Evolutionary conservation across 2,113 vertebrate species (phyloP).

Genomic region (Lamprologus lemairii): DNA sequence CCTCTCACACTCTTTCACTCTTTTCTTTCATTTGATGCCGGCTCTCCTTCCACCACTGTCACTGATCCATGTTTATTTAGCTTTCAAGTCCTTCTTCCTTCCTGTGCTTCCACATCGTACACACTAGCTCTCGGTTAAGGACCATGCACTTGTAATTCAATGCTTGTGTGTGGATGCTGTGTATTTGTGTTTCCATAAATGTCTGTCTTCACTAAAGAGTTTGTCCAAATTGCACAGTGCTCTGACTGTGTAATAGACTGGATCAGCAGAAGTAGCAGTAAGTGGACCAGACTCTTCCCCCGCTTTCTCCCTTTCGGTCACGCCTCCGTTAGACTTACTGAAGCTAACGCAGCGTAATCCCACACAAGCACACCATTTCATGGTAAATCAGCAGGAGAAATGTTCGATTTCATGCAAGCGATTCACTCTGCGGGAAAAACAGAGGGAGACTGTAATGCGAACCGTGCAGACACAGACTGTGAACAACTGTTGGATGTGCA

Average conservation of each 20-base stretch:
- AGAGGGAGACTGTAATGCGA: background rate
- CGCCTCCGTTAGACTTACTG: slow-evolving; percentile 19
- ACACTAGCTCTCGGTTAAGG: background rate
- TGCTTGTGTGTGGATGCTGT: background rate
- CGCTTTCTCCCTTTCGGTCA: background rate
- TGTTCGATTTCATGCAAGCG: slow-evolving; percentile 65
- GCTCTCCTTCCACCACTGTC: slow-evolving; percentile 29
- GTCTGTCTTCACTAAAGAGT: slow-evolving; percentile 26
- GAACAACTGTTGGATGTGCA: background rate
- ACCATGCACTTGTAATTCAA: background rate
- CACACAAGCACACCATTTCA: slow-evolving; percentile 67
- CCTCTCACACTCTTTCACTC: background rate
- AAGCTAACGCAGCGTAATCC: slow-evolving; percentile 55
- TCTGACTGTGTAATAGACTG: background rate
- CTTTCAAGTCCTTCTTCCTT: slow-evolving; percentile 42
- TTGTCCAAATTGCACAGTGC: slow-evolving; percentile 35
- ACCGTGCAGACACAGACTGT: background rate
- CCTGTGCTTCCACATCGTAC: background rate
- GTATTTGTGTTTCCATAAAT: slow-evolving; percentile 30
- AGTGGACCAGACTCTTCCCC: background rate
- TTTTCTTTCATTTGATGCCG: slow-evolving; percentile 16
- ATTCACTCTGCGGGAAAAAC: slow-evolving; percentile 43
- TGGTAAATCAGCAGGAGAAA: slow-evolving; percentile 65
- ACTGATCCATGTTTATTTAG: slow-evolving; percentile 53
- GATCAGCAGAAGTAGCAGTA: background rate